Evolutionary conservation across 1,140 invertebrate genomes (phyloP).

Genomic region (Heliconius hermathena): DNA sequence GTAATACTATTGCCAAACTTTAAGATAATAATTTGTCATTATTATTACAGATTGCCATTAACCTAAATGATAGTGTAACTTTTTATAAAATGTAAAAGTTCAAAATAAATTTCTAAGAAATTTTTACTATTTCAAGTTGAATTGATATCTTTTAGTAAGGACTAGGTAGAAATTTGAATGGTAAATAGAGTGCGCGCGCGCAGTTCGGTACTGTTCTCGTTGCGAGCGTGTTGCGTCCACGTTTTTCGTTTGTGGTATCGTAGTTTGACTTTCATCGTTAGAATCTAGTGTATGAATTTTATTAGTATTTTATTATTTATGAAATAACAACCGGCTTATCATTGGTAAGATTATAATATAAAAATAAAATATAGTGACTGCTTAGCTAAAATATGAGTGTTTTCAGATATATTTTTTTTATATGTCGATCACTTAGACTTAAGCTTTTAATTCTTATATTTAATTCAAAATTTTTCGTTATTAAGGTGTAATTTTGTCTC

Average conservation of each 20-base stretch:
- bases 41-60: conserved; percentile 27
- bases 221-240: conserved; percentile 40
- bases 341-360: conserved; percentile 29
- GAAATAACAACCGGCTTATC: conserved; percentile 16
- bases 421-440: too few species aligned
- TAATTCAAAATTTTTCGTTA: too few species aligned
- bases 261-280: neutral
- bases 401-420: neutral
- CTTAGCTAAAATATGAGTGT: neutral
- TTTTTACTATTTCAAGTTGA: conserved; percentile 8
- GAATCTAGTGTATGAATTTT: neutral
- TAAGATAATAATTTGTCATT: conserved; percentile 38
- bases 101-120: neutral
- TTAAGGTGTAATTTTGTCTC: too few species aligned
- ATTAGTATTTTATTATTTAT: conserved; percentile 29
- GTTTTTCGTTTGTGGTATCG: conserved; percentile 20
- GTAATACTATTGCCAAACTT: conserved; percentile 26
- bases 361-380: neutral
- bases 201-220: conserved; percentile 41
- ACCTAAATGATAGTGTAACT: conserved; percentile 25
- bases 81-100: neutral
- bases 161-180: conserved; percentile 19
- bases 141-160: neutral
- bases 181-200: conserved; percentile 32
- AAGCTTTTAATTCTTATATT: too few species aligned